Evolutionary conservation across 2,797 vertebrate genomes (phyloP).

Genomic region (Podarcis siculus): DNA sequence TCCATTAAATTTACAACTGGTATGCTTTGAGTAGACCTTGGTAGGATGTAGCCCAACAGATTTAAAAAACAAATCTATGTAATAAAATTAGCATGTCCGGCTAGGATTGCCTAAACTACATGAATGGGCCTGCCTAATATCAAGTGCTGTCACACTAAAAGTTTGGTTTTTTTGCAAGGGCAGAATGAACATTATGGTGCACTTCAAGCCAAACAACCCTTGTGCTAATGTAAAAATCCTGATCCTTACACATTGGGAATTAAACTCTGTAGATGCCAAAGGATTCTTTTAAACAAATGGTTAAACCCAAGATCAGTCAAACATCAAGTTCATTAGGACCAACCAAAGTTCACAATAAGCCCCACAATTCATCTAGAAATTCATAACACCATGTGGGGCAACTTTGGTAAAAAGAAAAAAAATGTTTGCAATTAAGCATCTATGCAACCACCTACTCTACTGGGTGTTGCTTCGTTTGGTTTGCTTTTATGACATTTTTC

Average conservation of each 20-base stretch:
- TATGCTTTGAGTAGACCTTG: too few species aligned
- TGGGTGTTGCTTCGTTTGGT: constrained; percentile 19
- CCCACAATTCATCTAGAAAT: not conserved
- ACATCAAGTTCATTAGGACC: not conserved
- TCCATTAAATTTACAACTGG: too few species aligned
- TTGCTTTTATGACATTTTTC: not conserved
- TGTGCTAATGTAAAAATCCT: not conserved
- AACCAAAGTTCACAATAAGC: not conserved
- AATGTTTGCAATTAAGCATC: constrained; percentile 21
- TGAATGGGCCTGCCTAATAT: too few species aligned
- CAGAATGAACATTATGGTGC: not conserved
- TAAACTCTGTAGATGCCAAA: not conserved
- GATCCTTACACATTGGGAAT: not conserved
- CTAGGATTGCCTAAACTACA: too few species aligned
- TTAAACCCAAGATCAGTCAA: not conserved
- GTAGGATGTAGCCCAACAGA: too few species aligned
- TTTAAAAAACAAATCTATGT: too few species aligned
- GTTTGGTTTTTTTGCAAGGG: too few species aligned
- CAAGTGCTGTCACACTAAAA: too few species aligned
- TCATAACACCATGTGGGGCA: not conserved
- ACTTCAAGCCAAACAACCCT: not conserved
- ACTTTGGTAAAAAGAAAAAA: not conserved
- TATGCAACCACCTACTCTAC: constrained; percentile 28
- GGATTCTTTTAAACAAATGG: not conserved
- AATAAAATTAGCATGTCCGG: too few species aligned